These are phyloP conservation scores for Phortica variegata DNA, from an alignment of 1,140 invertebrate genomes.

Conservation along the genomic window DNA sequence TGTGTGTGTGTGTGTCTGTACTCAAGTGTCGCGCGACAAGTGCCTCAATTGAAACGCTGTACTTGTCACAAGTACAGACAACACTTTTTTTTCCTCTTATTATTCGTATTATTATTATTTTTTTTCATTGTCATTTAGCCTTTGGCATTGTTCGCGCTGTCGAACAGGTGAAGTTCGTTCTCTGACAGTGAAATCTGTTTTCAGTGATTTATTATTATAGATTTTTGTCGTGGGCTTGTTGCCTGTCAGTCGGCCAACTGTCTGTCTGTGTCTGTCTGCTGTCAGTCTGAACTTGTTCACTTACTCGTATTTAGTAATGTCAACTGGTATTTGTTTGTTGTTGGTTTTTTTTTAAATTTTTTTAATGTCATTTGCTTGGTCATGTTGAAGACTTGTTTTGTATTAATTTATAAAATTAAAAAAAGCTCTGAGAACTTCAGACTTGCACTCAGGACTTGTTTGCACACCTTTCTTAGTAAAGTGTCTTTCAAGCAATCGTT, in stretches of 20 bases:
- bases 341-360: conserved; percentile 45
- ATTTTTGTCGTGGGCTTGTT: conserved; percentile 27
- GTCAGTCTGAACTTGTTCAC: conserved; percentile 49
- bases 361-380: conserved; percentile 43
- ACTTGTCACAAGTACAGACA: conserved; percentile 28
- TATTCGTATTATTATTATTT: not conserved
- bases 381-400: no score
- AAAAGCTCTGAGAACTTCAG: no score
- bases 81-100: not conserved
- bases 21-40: conserved; percentile 48
- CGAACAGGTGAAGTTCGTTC: conserved; percentile 42
- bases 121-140: conserved; percentile 27
- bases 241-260: conserved; percentile 20
- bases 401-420: no score
- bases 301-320: conserved; percentile 38
- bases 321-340: conserved; percentile 16
- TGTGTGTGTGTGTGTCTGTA: conserved; percentile 8
- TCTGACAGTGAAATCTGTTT: conserved; percentile 38
- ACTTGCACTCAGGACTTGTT: no score
- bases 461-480: no score
- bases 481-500: no score
- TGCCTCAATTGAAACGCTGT: conserved; percentile 47
- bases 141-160: conserved; percentile 15
- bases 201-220: conserved; percentile 13
- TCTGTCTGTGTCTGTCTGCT: conserved; percentile 38